phyloP scores from a whole-genome alignment of 1,140 invertebrate genomes.

The Steinernema feltiae region DNA sequence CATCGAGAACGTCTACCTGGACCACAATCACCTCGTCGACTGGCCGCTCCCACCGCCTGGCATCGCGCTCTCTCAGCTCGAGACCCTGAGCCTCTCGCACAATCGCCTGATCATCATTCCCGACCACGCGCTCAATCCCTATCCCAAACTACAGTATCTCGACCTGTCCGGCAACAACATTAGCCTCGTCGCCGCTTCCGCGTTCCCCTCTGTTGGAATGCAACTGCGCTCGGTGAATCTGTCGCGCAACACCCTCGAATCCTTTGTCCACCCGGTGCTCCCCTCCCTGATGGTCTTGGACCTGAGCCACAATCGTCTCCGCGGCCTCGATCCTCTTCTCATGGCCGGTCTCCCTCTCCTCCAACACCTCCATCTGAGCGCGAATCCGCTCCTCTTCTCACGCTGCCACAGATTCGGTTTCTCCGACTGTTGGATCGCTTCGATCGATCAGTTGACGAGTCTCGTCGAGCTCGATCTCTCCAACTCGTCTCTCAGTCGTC shows the following conservation, averaged over 20 bases:
- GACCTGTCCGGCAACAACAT: constrained; percentile 30
- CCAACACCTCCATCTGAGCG: constrained; percentile 27
- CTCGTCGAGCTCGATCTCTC: constrained; percentile 32
- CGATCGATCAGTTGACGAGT: constrained; percentile 5
- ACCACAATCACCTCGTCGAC: constrained; percentile 29
- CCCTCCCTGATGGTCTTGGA: constrained; percentile 36
- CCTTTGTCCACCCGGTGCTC: constrained; percentile 26
- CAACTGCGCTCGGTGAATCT: not conserved
- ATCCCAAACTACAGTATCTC: constrained; percentile 29
- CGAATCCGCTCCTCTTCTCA: constrained; percentile 32
- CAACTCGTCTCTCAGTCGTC: constrained; percentile 18
- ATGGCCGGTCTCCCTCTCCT: constrained; percentile 32
- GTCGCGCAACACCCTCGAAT: not conserved
- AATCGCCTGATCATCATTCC: constrained; percentile 28
- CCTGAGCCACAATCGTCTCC: constrained; percentile 20
- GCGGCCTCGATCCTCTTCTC: constrained; percentile 28
- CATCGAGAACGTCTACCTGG: constrained; percentile 21
- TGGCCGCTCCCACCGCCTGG: constrained; percentile 28
- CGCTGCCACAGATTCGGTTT: constrained; percentile 19
- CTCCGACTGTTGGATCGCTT: constrained; percentile 25
- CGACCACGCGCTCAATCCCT: constrained; percentile 24
- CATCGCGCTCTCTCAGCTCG: constrained; percentile 21
- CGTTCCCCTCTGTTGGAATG: not conserved
- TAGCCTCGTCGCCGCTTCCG: not conserved
- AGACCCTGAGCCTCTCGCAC: constrained; percentile 21